These are phyloP conservation scores for Caenorhabditis panamensis DNA, from an alignment of 2,888 invertebrate genomes.

Conservation along the genomic window DNA sequence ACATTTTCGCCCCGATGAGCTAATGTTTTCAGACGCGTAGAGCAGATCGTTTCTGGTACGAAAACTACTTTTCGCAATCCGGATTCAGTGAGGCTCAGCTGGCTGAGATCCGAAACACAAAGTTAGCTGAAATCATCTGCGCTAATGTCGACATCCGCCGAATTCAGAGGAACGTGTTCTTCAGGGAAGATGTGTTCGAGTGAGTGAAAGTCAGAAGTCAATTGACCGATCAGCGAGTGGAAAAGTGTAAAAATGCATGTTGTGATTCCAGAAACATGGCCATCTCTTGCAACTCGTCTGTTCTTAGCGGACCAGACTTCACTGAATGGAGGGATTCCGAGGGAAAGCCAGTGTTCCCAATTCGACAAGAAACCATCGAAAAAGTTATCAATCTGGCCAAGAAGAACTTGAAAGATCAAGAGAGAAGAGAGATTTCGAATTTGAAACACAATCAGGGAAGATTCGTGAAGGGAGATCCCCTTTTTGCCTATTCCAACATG, in stretches of 20 bases:
- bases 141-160: slow-evolving; percentile 73
- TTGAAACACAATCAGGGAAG: slow-evolving; percentile 74
- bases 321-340: slow-evolving; percentile 78
- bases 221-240: neutral
- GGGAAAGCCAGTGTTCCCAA: slow-evolving; percentile 74
- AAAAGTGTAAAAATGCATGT: neutral
- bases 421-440: slow-evolving; percentile 74
- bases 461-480: slow-evolving; percentile 77
- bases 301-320: slow-evolving; percentile 69
- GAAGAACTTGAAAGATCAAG: slow-evolving; percentile 74
- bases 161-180: slow-evolving; percentile 73
- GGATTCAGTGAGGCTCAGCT: slow-evolving; percentile 74
- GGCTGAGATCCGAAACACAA: slow-evolving; percentile 71
- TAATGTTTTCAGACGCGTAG: slow-evolving; percentile 63
- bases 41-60: slow-evolving; percentile 82
- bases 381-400: slow-evolving; percentile 78
- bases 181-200: slow-evolving; percentile 75
- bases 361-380: slow-evolving; percentile 78
- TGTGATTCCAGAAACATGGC: slow-evolving; percentile 78
- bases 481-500: slow-evolving; percentile 77
- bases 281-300: slow-evolving; percentile 77
- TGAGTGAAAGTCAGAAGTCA: slow-evolving; percentile 53
- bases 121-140: slow-evolving; percentile 71
- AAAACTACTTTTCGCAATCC: slow-evolving; percentile 79
- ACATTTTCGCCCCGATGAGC: neutral